Conservation (phyloP, 2,113 vertebrate genomes). For the Spheniscus mendiculus region DNA sequence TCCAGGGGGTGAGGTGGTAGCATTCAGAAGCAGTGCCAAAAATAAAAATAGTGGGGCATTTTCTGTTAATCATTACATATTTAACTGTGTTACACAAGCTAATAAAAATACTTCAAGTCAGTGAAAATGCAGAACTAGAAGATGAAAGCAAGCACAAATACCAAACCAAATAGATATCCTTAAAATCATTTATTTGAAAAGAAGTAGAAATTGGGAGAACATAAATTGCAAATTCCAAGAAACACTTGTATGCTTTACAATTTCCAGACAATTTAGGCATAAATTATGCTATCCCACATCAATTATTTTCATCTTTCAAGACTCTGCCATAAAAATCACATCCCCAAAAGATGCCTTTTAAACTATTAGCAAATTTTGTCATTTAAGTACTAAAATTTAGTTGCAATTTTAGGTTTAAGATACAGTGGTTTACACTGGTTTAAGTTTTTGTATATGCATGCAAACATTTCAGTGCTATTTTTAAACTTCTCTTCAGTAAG, state of each 20-base stretch:
- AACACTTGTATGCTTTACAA: background rate
- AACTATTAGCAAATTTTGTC: background rate
- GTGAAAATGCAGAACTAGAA: background rate
- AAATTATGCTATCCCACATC: background rate
- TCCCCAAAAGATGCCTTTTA: background rate
- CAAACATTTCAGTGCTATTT: background rate
- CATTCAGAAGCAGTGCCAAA: background rate
- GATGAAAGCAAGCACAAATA: background rate
- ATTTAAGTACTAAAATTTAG: background rate
- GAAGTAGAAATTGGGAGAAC: background rate
- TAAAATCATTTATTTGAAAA: background rate
- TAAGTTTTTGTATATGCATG: background rate
- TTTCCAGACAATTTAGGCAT: background rate
- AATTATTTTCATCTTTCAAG: background rate
- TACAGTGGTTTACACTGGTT: background rate
- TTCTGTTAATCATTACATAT: background rate
- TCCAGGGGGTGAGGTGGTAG: background rate
- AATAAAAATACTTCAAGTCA: background rate
- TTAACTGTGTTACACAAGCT: background rate
- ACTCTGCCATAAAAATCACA: background rate
- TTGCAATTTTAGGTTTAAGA: background rate
- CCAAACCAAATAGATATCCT: background rate
- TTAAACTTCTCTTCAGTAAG: background rate
- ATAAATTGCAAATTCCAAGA: background rate
- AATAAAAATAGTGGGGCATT: background rate